A percentile compares a stretch with the other conserved stretches of the same genome.
These are phyloP conservation scores for Melanotaenia nigrans DNA, from an alignment of 2,797 vertebrate genomes.

Conservation along the genomic window DNA sequence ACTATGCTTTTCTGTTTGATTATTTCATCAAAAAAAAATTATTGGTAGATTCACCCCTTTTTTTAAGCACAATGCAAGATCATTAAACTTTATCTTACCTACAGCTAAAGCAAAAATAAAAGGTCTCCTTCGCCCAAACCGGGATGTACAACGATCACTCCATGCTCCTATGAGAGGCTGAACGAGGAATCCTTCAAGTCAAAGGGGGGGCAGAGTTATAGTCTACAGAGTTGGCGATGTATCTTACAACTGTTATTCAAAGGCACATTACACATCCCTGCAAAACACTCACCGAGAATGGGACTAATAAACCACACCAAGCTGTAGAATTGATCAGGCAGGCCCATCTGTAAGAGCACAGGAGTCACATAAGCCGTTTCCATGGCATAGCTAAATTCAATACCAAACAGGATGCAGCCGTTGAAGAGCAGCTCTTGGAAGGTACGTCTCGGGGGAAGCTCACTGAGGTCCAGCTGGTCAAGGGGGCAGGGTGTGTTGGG, in stretches of 20 bases:
- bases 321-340: slow-evolving; percentile 96
- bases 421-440: slow-evolving; percentile 94
- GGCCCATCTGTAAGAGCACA: slow-evolving; percentile 95
- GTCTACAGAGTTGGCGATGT: neutral
- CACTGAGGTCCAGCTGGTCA: slow-evolving; percentile 90
- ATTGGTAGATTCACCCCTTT: neutral
- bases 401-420: slow-evolving; percentile 94
- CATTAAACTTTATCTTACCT: slow-evolving; percentile 80
- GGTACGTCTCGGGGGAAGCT: slow-evolving; percentile 89
- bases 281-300: slow-evolving; percentile 88
- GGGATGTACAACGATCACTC: slow-evolving; percentile 97
- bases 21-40: neutral
- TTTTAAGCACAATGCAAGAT: neutral
- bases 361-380: slow-evolving; percentile 98
- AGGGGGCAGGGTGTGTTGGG: slow-evolving; percentile 95
- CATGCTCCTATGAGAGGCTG: slow-evolving; percentile 96
- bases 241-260: neutral
- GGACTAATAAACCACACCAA: slow-evolving; percentile 99
- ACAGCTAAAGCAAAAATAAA: slow-evolving; percentile 97
- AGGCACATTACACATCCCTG: slow-evolving; percentile 6
- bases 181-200: slow-evolving; percentile 90
- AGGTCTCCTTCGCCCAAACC: slow-evolving; percentile 93
- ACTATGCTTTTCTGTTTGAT: neutral
- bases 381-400: slow-evolving; percentile 99
- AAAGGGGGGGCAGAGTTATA: slow-evolving; percentile 19